A percentile compares a stretch with the other conserved stretches of the same genome.
Evolutionary conservation across 2,888 invertebrate species (phyloP).

Genomic region (Panopea generosa): DNA sequence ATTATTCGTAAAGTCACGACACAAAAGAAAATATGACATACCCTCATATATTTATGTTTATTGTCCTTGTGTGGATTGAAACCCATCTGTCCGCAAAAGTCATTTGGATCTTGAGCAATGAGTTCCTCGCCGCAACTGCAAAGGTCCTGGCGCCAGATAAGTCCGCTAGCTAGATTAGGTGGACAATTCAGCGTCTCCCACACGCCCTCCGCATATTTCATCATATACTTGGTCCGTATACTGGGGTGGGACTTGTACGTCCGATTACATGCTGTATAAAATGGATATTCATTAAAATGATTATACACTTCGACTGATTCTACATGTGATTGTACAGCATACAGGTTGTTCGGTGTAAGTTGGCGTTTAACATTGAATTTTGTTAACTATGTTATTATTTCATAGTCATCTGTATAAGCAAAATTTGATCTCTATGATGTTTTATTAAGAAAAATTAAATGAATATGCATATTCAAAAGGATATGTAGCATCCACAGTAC

Average conservation of each 20-base stretch:
- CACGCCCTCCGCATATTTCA: constrained; percentile 44
- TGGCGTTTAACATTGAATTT: no score
- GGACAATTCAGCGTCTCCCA: constrained; percentile 52
- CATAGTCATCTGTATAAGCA: no score
- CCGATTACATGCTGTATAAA: constrained; percentile 47
- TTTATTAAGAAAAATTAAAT: no score
- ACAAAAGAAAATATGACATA: constrained; percentile 21
- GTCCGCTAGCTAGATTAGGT: constrained; percentile 58
- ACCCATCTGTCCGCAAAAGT: constrained; percentile 42
- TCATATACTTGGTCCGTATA: constrained; percentile 44
- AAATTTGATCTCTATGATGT: no score
- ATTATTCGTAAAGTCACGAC: no score
- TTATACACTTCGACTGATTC: neutral
- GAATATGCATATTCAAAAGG: no score
- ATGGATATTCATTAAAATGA: neutral
- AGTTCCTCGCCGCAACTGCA: constrained; percentile 68
- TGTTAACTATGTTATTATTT: no score
- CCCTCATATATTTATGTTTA: constrained; percentile 53
- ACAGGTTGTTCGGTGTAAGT: no score
- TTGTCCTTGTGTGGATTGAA: constrained; percentile 32
- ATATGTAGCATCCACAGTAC: no score
- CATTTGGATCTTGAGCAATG: constrained; percentile 44
- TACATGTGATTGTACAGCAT: no score
- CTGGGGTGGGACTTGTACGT: constrained; percentile 47
- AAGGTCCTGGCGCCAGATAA: constrained; percentile 71